Evolutionary conservation across 1,140 invertebrate species (phyloP).

Genomic region (Ostrea denselamellosa): DNA sequence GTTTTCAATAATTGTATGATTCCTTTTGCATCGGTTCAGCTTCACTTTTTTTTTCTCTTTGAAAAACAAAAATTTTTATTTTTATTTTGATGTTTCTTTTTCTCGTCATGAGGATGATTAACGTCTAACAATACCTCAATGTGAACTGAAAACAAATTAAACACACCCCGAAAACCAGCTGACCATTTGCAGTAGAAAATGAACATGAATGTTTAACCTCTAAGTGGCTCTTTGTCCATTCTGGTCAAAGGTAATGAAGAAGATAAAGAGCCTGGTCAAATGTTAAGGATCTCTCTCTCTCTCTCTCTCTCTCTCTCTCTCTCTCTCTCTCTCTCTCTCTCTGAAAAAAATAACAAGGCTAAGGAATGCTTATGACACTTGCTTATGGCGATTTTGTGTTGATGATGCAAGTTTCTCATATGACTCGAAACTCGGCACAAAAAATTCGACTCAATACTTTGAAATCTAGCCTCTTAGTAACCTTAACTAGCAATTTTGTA

Average conservation of each 20-base stretch:
- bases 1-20: neutral
- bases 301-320: slow-evolving; percentile 30
- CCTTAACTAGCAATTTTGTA: slow-evolving; percentile 35
- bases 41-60: neutral
- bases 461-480: slow-evolving; percentile 23
- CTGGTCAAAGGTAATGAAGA: slow-evolving; percentile 7
- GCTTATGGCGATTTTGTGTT: slow-evolving; percentile 18
- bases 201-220: slow-evolving; percentile 17
- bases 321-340: neutral
- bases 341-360: neutral
- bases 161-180: neutral
- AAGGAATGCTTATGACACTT: neutral
- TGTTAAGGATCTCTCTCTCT: neutral
- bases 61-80: neutral
- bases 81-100: neutral
- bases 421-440: neutral
- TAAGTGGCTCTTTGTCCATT: slow-evolving; percentile 18
- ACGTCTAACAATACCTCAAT: neutral
- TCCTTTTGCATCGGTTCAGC: neutral
- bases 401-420: slow-evolving; percentile 5
- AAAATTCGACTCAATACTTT: slow-evolving; percentile 33
- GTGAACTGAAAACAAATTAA: neutral
- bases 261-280: slow-evolving; percentile 6
- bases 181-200: slow-evolving; percentile 15
- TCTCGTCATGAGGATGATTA: neutral